Evolutionary conservation across 2,113 vertebrate species (phyloP).

Genomic region (Coturnix japonica): DNA sequence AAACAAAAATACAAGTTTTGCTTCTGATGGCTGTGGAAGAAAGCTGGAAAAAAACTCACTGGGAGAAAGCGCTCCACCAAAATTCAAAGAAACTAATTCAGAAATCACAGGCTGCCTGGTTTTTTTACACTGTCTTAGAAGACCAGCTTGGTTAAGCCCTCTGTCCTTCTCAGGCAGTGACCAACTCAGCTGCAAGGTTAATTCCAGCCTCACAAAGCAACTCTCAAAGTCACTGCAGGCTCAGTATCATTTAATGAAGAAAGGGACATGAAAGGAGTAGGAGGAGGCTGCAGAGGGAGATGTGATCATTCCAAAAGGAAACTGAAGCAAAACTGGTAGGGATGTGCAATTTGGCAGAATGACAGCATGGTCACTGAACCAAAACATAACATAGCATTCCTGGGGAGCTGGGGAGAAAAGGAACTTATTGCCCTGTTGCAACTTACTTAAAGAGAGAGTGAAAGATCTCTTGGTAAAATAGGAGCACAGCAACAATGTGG

Average conservation of each 20-base stretch:
- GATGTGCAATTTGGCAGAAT: background rate
- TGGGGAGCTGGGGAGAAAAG: background rate
- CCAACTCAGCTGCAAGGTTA: background rate
- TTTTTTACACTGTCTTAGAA: background rate
- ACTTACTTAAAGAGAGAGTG: background rate
- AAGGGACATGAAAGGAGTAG: background rate
- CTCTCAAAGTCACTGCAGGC: accelerated
- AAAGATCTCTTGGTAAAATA: background rate
- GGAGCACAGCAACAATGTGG: accelerated
- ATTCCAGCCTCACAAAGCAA: background rate
- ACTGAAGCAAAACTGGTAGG: background rate
- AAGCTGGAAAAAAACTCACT: background rate
- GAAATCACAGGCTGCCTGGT: background rate
- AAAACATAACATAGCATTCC: background rate
- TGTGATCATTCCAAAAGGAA: background rate
- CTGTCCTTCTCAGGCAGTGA: accelerated
- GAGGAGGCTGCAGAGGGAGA: background rate
- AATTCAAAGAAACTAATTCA: background rate
- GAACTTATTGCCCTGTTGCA: background rate
- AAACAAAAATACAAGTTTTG: background rate
- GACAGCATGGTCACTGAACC: background rate
- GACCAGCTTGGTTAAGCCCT: background rate
- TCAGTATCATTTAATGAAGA: background rate
- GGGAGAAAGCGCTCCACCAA: background rate
- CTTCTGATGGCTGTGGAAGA: background rate